phyloP scores from a whole-genome alignment of 2,113 vertebrate genomes.

The Pipra filicauda region DNA sequence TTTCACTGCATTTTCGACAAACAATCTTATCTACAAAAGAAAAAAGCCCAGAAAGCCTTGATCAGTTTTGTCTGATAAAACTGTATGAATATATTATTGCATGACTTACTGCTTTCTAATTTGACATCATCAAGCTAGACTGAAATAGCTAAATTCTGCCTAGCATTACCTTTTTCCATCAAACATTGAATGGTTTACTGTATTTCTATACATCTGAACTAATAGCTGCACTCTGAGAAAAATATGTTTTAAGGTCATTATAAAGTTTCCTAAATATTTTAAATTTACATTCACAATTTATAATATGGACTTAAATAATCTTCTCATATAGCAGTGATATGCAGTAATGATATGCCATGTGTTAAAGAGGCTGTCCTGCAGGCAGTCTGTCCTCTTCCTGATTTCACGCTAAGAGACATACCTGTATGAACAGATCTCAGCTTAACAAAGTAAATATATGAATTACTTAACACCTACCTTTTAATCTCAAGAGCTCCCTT shows the following conservation, averaged over 20 bases:
- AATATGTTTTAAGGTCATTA: not conserved
- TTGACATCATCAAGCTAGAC: not conserved
- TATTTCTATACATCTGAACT: not conserved
- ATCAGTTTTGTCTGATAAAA: not conserved
- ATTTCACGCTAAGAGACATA: not conserved
- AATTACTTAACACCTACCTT: not conserved
- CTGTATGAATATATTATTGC: not conserved
- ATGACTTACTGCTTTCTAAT: not conserved
- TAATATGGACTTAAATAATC: not conserved
- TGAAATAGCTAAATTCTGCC: not conserved
- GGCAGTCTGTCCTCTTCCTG: not conserved
- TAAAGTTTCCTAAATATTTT: not conserved
- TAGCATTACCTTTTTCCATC: not conserved
- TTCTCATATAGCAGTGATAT: not conserved
- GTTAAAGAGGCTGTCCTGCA: not conserved
- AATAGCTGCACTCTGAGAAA: not conserved
- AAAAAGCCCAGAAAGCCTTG: slow-evolving; percentile 1
- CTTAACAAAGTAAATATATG: not conserved
- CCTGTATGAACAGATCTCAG: not conserved
- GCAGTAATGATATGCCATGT: not conserved
- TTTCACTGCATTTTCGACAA: slow-evolving; percentile 91
- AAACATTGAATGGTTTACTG: not conserved
- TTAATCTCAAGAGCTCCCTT: not conserved
- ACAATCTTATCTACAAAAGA: slow-evolving; percentile 82
- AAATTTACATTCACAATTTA: not conserved